Evolutionary conservation across 2,797 vertebrate genomes (phyloP), one percentile per base, ranked within the genome.

Genomic region (Ctenopoma kingsleyae): DNA sequence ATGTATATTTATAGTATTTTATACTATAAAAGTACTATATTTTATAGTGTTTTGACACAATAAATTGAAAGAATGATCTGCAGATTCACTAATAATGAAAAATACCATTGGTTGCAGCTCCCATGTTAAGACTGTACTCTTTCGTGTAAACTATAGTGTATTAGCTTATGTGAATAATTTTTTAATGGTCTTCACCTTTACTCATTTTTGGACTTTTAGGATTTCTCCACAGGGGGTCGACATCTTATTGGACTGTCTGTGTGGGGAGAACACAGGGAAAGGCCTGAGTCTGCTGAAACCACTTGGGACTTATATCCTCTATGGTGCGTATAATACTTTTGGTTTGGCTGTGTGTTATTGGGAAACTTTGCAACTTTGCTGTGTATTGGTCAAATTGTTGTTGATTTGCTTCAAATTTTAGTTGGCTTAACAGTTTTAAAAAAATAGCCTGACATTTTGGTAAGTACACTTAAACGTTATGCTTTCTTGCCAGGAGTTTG

Each of bases 191-290:
- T 49, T n/a, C 10, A 65, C 6, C 19, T 64, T 70, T 66, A 17
- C 27, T 68, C 58, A 73, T 23, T 52, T 5, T 65, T 79, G 58
- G 5, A 78, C 53, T 77, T 82, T 90, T 73, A 99, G 98, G 93
- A 96, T 99, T 87, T 98, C 96, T 19, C 91, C 96, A 30, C 97
- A 99, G 60, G 98, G 98, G 57, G 96, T 99, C 35, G 98, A 99
- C 90, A 95, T 99, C 20, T 97, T 99, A 77, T 89, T 99, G 90
- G 98, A 99, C 87, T 98, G 96, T 80, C 92, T 99, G 59, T 98
- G 97, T 91, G 98, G 98, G 59, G 98, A 99, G 87, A 99, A 98
- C 78, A 99, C 98, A 3, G 97, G 96, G 44, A 99, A 99, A 92
- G 96, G 97, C 17, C 94, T 99, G 68, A 94, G 95, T 84, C 95